Percentiles rank a stretch among this genome's conserved stretches.
Conservation (phyloP, 2,888 invertebrate species). For the Lepetodrilus schrolli region DNA sequence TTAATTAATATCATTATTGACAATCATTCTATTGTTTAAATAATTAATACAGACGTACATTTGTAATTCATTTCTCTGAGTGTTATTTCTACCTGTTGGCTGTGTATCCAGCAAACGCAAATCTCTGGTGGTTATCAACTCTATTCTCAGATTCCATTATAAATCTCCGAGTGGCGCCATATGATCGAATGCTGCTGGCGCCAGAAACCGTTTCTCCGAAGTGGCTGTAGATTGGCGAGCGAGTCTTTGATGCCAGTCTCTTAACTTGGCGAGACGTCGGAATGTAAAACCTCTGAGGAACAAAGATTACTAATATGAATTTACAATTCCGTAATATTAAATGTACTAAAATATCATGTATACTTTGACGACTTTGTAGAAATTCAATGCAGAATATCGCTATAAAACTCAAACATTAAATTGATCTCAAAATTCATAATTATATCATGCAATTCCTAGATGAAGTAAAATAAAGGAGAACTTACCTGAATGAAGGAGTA, state of each 20-base stretch:
- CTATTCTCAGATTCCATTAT: conserved; percentile 59
- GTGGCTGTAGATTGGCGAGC: conserved; percentile 74
- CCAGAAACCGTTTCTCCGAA: conserved; percentile 78
- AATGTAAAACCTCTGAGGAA: conserved; percentile 76
- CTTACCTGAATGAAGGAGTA: no score
- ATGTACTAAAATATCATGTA: no score
- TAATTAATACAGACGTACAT: no score
- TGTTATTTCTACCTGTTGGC: conserved; percentile 71
- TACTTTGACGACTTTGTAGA: no score
- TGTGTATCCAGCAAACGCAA: conserved; percentile 75
- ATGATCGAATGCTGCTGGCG: conserved; percentile 72
- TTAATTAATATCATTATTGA: no score
- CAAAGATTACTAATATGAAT: not conserved
- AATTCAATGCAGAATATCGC: no score
- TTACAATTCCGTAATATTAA: no score
- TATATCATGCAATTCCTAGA: no score
- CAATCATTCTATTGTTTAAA: no score
- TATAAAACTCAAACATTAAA: no score
- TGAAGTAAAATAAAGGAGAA: no score
- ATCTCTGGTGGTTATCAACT: conserved; percentile 80
- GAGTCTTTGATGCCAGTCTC: conserved; percentile 71
- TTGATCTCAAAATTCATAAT: no score
- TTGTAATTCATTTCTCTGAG: not conserved
- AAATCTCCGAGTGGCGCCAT: conserved; percentile 60
- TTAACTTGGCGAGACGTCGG: conserved; percentile 74